Conservation (phyloP, 2,888 invertebrate genomes). For the Cordylochernes scorpioides region DNA sequence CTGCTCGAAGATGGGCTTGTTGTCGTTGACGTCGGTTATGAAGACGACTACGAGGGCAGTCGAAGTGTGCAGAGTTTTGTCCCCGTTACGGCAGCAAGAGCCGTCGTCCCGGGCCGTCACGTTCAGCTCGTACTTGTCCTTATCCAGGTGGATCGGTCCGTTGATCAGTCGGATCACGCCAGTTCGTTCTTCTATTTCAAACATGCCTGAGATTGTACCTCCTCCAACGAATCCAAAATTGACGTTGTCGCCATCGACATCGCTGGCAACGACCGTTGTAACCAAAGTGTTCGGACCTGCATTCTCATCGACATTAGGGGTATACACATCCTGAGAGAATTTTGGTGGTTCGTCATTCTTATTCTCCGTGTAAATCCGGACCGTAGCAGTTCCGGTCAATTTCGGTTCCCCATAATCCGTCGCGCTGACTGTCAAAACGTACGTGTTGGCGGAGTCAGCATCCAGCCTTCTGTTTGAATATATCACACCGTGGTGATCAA, state of each 20-base stretch:
- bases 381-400: slow-evolving; percentile 71
- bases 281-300: slow-evolving; percentile 81
- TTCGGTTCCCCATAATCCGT: slow-evolving; percentile 81
- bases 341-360: slow-evolving; percentile 93
- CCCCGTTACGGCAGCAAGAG: slow-evolving; percentile 21
- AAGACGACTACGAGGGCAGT: slow-evolving; percentile 20
- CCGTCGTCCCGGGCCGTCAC: slow-evolving; percentile 28
- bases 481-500: slow-evolving; percentile 71
- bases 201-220: slow-evolving; percentile 57
- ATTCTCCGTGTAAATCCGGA: slow-evolving; percentile 79
- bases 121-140: slow-evolving; percentile 48
- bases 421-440: slow-evolving; percentile 74
- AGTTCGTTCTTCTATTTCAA: slow-evolving; percentile 79
- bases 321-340: slow-evolving; percentile 84
- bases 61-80: slow-evolving; percentile 16
- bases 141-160: slow-evolving; percentile 56
- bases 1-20: slow-evolving; percentile 59
- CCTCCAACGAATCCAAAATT: slow-evolving; percentile 63
- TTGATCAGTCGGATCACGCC: slow-evolving; percentile 64
- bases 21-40: slow-evolving; percentile 33
- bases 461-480: slow-evolving; percentile 74
- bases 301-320: slow-evolving; percentile 83
- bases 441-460: slow-evolving; percentile 83
- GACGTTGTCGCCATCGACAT: slow-evolving; percentile 89
- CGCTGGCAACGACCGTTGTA: slow-evolving; percentile 84